Base-by-base conservation (phyloP, 1,140 invertebrate species). In the Hetaerina americana region DNA sequence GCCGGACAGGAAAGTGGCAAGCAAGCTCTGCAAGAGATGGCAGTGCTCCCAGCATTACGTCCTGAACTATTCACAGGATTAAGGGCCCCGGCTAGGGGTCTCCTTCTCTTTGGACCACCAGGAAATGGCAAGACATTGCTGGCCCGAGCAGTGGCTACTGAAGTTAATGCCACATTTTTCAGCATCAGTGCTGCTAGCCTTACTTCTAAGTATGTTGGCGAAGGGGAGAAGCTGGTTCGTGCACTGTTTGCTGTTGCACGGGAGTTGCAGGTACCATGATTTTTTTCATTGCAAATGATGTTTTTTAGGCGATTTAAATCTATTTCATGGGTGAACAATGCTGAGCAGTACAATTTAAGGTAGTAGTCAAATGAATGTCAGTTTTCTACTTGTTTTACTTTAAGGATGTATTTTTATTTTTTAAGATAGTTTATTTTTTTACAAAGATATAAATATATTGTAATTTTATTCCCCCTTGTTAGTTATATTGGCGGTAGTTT, bases 171-270 rank as follows among this genome's bases (percentile, higher is more conserved):
- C 5, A 98, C 96, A 0, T 99, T 99, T 82, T 98, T 99, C 80
- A 95, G 93, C 68, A 98, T 99, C 78, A 96, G 94, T 75, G 96
- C 96, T 12, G 96, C 96, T 10, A 95, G 93, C 72, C 82, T 99
- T n/a, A 98, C 95, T n/a, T 98, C 95, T 69, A 99, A 99, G 76
- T 94, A 95, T 82, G 94, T 98, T 1, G 97, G 97, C 6, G 97
- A 99, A 80, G 95, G 96, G 2, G 97, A 99, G 81, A 99, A 99
- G 84, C 87, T 99, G 81, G 96, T 99, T 18, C 83, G 95, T 73
- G 95, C 96, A 0, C 82, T 99, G 22, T 99, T 99, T 83, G 90
- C 92, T 49, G 93, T 98, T 40, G 96, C 97, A 0, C 85, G 95
- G 66, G 92, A 96, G 80, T 81, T 96, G 66, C 94, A 95, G 82